Percentiles rank a stretch among this genome's conserved stretches.
phyloP scores from a whole-genome alignment of 2,113 vertebrate genomes.

The Hydrolagus affinis region DNA sequence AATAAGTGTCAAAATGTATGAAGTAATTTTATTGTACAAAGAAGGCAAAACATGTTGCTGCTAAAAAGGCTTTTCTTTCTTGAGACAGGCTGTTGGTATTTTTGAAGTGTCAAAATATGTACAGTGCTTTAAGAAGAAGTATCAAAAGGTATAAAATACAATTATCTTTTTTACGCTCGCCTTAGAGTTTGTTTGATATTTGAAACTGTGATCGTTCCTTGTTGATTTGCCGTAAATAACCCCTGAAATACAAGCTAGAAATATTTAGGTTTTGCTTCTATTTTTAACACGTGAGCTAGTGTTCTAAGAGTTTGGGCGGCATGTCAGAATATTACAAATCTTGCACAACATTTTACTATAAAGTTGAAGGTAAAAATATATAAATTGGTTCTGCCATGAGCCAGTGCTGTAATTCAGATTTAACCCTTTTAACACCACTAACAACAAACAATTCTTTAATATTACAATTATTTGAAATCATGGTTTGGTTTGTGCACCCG shows the following conservation, averaged over 20 bases:
- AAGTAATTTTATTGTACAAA: conserved; percentile 25
- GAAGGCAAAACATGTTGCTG: conserved; percentile 12
- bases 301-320: background rate
- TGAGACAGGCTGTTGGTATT: conserved; percentile 20
- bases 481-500: background rate
- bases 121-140: conserved; percentile 19
- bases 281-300: conserved; percentile 2
- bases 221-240: background rate
- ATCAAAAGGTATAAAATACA: conserved; percentile 19
- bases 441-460: background rate
- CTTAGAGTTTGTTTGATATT: conserved; percentile 26
- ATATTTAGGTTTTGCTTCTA: conserved; percentile 17
- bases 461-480: background rate
- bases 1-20: conserved; percentile 18
- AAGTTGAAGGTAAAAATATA: background rate
- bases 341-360: conserved; percentile 21
- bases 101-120: conserved; percentile 32
- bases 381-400: background rate
- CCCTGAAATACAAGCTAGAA: conserved; percentile 29
- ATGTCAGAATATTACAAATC: background rate
- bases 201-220: conserved; percentile 29
- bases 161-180: conserved; percentile 31
- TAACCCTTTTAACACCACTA: background rate
- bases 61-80: conserved; percentile 21
- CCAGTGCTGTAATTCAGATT: background rate